phyloP scores from a whole-genome alignment of 2,797 vertebrate species.

The Myotis planiceps region DNA sequence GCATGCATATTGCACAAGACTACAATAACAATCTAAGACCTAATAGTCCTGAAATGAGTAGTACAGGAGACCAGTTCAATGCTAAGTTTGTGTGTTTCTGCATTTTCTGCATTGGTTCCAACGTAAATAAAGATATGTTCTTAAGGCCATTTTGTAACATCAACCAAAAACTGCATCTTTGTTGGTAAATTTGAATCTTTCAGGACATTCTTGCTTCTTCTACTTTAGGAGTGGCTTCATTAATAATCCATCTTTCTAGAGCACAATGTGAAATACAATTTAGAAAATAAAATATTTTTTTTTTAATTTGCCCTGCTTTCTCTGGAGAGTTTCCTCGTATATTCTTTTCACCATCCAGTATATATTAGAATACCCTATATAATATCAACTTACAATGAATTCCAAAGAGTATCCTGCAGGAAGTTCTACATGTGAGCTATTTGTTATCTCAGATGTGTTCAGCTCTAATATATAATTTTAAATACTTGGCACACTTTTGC shows the following conservation, averaged over 20 bases:
- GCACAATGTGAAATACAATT: not conserved
- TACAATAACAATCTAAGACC: not conserved
- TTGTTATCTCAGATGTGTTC: not conserved
- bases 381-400: constrained; percentile 20
- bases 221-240: not conserved
- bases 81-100: not conserved
- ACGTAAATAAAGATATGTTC: constrained; percentile 14
- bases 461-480: not conserved
- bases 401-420: not conserved
- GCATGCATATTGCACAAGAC: not conserved
- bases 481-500: not conserved
- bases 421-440: not conserved
- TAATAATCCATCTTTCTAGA: not conserved
- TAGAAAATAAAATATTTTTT: not conserved
- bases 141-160: not conserved
- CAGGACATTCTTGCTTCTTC: not conserved
- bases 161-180: constrained; percentile 32
- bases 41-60: not conserved
- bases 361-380: not conserved
- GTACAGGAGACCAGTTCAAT: not conserved
- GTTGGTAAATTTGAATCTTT: constrained; percentile 27
- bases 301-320: not conserved
- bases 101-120: not conserved
- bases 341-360: constrained; percentile 12
- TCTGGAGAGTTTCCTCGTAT: not conserved